phyloP scores from a whole-genome alignment of 2,113 vertebrate species.

The Lathamus discolor region DNA sequence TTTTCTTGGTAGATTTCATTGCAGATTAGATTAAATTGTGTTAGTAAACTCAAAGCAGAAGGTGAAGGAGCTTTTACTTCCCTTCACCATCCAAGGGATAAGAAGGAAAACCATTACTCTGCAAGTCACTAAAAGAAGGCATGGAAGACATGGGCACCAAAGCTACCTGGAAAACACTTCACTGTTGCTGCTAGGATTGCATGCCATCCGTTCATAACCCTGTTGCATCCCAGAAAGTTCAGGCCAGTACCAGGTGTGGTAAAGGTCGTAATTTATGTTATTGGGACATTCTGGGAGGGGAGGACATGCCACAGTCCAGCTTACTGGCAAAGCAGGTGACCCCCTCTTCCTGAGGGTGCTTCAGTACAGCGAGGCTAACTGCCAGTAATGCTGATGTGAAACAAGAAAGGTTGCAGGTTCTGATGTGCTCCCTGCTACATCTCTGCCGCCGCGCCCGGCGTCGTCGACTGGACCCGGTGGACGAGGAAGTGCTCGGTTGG shows the following conservation, averaged over 20 bases:
- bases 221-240: background rate
- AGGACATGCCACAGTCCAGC: background rate
- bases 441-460: slow-evolving; percentile 16
- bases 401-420: background rate
- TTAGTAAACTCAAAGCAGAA: background rate
- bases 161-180: background rate
- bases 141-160: background rate
- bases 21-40: background rate
- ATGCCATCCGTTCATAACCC: background rate
- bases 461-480: slow-evolving; percentile 81
- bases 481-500: slow-evolving; percentile 84
- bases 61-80: background rate
- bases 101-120: background rate
- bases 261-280: background rate
- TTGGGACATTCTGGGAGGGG: background rate
- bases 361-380: background rate
- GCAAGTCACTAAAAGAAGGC: background rate
- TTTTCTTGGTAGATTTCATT: background rate
- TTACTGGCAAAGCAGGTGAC: background rate
- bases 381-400: background rate
- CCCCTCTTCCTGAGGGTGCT: background rate
- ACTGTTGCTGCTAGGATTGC: background rate
- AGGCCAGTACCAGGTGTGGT: background rate
- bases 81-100: background rate
- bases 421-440: background rate